Percentiles rank a stretch among this genome's conserved stretches.
phyloP scores from a whole-genome alignment of 2,888 invertebrate genomes.

The Charanyca ferruginea region DNA sequence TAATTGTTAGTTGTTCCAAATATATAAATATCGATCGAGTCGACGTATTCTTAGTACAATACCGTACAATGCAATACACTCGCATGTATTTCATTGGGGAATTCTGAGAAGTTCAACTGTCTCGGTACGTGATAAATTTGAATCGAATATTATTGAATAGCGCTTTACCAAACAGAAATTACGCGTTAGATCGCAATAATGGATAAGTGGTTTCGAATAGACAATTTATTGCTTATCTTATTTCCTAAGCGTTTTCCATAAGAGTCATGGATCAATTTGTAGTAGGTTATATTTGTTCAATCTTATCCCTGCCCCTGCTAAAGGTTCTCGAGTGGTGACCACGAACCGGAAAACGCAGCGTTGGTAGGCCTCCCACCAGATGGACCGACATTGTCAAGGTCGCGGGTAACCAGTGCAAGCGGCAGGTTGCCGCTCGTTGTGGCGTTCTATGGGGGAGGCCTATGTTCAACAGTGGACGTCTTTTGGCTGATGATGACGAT shows the following conservation, averaged over 20 bases:
- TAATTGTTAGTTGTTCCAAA: too few species aligned
- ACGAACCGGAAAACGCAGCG: too few species aligned
- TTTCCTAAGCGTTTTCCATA: constrained; percentile 11
- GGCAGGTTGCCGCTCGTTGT: too few species aligned
- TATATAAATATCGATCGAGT: background rate
- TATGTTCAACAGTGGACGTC: too few species aligned
- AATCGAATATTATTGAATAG: constrained; percentile 48
- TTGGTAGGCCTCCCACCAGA: too few species aligned
- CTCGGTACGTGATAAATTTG: constrained; percentile 48
- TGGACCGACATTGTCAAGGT: too few species aligned
- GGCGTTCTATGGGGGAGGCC: too few species aligned
- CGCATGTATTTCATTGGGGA: constrained; percentile 45
- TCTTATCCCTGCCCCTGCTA: too few species aligned
- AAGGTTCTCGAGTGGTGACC: too few species aligned
- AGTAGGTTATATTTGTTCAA: too few species aligned
- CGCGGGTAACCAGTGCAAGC: too few species aligned
- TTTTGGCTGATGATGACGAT: too few species aligned
- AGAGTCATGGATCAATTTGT: constrained; percentile 1
- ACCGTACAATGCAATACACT: constrained; percentile 17
- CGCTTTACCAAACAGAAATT: constrained; percentile 34
- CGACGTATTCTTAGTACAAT: constrained; percentile 9
- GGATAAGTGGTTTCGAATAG: constrained; percentile 33
- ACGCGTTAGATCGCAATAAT: constrained; percentile 34
- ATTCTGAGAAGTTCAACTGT: constrained; percentile 36
- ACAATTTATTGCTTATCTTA: constrained; percentile 40